Evolutionary conservation across 2,888 invertebrate genomes (phyloP), one percentile per base, ranked within the genome.

Genomic region (Gymnoscelis rufifasciata): DNA sequence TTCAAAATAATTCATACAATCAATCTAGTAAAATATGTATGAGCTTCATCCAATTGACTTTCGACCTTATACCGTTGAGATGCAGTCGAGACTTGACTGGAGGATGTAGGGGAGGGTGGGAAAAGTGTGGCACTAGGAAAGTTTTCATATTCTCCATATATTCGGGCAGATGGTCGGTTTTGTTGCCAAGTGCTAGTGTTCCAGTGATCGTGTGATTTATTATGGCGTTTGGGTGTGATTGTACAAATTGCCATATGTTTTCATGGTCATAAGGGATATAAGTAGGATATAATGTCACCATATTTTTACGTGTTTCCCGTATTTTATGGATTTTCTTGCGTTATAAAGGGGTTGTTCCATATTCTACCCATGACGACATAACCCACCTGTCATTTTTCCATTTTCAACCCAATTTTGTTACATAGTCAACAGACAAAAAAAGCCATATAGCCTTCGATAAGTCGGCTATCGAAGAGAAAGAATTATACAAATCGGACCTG

Each of bases 21-120:
- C 56, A 54, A 52, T 54, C 56, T 44, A 33, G 29, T 54, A 28
- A 44, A 52, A 48, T 56, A 54, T 56, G 56, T 52, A 54, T 56
- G 51, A 50, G 44, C 15, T 24, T 8, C 2, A 26, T 12, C 14
- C 8, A 29, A 12, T 23, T 1, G 19, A 31, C 14, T 33, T 7
- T 13, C 13, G 30, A 10, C 33, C 13, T 36, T 39, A 29, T 1
- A 1, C 1, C 1, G 10, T 6, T 3, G 7, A 7, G 12, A 14
- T 38, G 40, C 15, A 29, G 26, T 30, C 15, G 31, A 13, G 15
- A 30, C 39, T 36, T 3, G 0, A 3, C n/a, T 12, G 27, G 19
- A 19, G 19, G 19, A 3, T 19, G 7, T 2, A 46, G 29, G 14
- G 15, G 13, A 47, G 24, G n/a, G 36, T 37, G 19, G 23, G 39